Evolutionary conservation across 2,113 vertebrate species (phyloP).

Genomic region (Galeopterus variegatus): DNA sequence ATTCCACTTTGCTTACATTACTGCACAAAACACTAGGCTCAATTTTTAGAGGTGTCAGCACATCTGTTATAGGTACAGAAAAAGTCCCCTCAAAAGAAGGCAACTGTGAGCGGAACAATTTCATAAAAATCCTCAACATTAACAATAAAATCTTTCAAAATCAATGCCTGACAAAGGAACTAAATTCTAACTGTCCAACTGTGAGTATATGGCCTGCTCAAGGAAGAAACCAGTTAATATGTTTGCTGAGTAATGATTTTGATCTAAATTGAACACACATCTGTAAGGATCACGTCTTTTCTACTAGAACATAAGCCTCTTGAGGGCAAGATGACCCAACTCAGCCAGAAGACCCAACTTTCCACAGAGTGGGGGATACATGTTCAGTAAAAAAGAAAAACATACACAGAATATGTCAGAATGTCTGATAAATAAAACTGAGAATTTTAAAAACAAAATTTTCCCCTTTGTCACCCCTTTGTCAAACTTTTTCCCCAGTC

Average conservation of each 20-base stretch:
- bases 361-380: not conserved
- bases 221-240: not conserved
- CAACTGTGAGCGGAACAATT: not conserved
- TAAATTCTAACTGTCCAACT: not conserved
- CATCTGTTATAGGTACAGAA: not conserved
- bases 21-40: not conserved
- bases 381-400: not conserved
- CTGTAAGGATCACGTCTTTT: not conserved
- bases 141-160: constrained; percentile 15
- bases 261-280: not conserved
- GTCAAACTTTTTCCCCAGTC: constrained; percentile 7
- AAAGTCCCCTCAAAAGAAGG: not conserved
- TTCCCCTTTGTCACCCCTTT: not conserved
- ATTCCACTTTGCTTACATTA: not conserved
- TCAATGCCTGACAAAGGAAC: not conserved
- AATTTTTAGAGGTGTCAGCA: not conserved
- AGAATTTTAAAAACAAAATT: not conserved
- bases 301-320: not conserved
- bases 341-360: not conserved
- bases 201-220: not conserved
- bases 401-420: not conserved
- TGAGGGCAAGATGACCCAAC: not conserved
- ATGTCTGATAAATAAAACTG: not conserved
- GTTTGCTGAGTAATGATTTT: not conserved
- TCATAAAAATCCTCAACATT: not conserved